Conservation (phyloP, 2,888 invertebrate genomes). For the Thymelicus lineola region DNA sequence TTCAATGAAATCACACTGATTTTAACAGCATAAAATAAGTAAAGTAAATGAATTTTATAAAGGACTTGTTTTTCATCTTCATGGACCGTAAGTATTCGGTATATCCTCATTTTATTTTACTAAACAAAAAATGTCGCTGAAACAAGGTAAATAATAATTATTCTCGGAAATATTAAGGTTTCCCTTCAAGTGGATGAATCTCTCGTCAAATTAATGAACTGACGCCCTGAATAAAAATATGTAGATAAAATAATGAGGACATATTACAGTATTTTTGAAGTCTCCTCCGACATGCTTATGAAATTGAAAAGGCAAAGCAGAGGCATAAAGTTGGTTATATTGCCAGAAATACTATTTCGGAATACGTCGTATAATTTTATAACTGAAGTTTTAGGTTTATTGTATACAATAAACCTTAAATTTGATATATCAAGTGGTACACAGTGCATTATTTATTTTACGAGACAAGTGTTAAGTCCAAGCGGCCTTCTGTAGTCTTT, state of each 20-base stretch:
- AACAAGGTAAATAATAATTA: constrained; percentile 6
- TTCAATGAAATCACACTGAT: no score
- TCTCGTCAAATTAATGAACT: constrained; percentile 24
- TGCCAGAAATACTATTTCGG: not conserved
- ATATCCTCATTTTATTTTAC: no score
- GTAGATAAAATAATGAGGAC: not conserved
- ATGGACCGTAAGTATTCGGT: no score
- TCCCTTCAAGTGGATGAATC: constrained; percentile 27
- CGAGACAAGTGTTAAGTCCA: no score
- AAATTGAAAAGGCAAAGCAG: not conserved
- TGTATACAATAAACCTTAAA: no score
- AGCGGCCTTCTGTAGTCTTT: no score
- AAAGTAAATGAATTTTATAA: no score
- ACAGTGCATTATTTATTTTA: not conserved
- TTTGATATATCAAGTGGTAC: not conserved
- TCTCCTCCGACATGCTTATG: not conserved
- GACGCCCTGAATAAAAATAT: constrained; percentile 17
- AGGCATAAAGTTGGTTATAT: not conserved
- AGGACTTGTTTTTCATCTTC: no score
- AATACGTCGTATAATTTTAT: not conserved
- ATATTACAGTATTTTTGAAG: not conserved
- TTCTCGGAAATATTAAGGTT: constrained; percentile 18
- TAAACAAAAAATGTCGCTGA: no score
- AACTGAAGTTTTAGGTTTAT: not conserved
- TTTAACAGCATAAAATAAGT: no score